These are phyloP conservation scores for Allophyes oxyacanthae DNA, from an alignment of 2,888 invertebrate genomes.

Conservation along the genomic window DNA sequence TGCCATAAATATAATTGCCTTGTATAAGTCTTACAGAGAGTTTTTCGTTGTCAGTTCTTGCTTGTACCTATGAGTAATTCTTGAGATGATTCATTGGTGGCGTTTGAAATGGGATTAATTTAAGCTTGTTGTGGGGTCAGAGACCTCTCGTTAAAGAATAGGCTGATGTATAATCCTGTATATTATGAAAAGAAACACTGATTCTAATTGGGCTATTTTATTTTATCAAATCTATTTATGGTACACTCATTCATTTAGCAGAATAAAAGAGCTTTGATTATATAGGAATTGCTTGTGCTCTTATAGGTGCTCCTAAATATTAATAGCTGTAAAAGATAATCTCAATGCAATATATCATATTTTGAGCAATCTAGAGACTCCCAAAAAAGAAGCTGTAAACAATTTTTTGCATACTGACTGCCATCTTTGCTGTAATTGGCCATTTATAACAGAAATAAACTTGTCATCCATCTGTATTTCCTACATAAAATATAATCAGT, in stretches of 20 bases:
- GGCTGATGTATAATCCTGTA: slow-evolving; percentile 11
- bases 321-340: too few relatives aligned
- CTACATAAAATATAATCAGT: slow-evolving; percentile 11
- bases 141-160: slow-evolving; percentile 37
- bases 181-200: slow-evolving; percentile 36
- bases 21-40: slow-evolving; percentile 50
- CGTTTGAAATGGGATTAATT: slow-evolving; percentile 39
- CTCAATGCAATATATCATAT: neutral
- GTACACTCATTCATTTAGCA: slow-evolving; percentile 14
- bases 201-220: slow-evolving; percentile 29
- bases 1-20: slow-evolving; percentile 59
- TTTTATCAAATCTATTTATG: slow-evolving; percentile 14
- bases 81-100: slow-evolving; percentile 39
- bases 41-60: slow-evolving; percentile 9
- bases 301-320: too few relatives aligned
- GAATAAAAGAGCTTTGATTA: neutral
- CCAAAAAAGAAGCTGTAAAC: neutral
- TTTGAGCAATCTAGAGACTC: neutral
- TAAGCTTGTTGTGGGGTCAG: slow-evolving; percentile 39
- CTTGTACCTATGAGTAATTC: slow-evolving; percentile 7
- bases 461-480: neutral
- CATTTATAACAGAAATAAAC: slow-evolving; percentile 20
- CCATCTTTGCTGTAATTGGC: slow-evolving; percentile 8
- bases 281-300: neutral
- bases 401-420: neutral